These are phyloP conservation scores for Botia kubotai DNA, from an alignment of 2,797 vertebrate genomes.

Conservation along the genomic window DNA sequence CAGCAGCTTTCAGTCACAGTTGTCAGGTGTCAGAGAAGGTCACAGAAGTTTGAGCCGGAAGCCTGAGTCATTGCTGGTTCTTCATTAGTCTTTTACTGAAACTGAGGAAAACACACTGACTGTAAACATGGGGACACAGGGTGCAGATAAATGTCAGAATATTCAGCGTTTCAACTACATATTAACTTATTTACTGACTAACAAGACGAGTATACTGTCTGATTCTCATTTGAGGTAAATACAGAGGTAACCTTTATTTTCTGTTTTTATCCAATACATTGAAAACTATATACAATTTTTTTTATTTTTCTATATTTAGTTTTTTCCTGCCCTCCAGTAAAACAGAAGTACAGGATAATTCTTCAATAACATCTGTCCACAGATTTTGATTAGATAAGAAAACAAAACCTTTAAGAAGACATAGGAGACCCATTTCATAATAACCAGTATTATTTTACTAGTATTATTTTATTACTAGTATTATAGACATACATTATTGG, in stretches of 20 bases:
- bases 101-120: slow-evolving; percentile 61
- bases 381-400: too few species aligned
- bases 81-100: slow-evolving; percentile 70
- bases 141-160: slow-evolving; percentile 32
- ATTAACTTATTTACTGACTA: neutral
- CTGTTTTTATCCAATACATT: too few species aligned
- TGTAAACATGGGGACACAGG: slow-evolving; percentile 45
- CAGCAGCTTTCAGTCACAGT: slow-evolving; percentile 57
- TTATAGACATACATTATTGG: too few species aligned
- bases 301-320: too few species aligned
- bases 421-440: too few species aligned
- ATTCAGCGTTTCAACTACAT: neutral
- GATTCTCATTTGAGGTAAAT: neutral
- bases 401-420: too few species aligned
- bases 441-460: too few species aligned
- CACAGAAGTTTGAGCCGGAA: slow-evolving; percentile 63
- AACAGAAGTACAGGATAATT: too few species aligned
- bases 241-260: neutral
- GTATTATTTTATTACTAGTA: too few species aligned
- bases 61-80: slow-evolving; percentile 49
- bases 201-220: neutral
- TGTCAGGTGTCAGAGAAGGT: slow-evolving; percentile 68
- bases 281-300: too few species aligned
- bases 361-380: too few species aligned
- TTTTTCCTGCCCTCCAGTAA: too few species aligned